These are phyloP conservation scores for Rhegmatorhina hoffmannsi DNA, from an alignment of 2,113 vertebrate species.

Conservation along the genomic window DNA sequence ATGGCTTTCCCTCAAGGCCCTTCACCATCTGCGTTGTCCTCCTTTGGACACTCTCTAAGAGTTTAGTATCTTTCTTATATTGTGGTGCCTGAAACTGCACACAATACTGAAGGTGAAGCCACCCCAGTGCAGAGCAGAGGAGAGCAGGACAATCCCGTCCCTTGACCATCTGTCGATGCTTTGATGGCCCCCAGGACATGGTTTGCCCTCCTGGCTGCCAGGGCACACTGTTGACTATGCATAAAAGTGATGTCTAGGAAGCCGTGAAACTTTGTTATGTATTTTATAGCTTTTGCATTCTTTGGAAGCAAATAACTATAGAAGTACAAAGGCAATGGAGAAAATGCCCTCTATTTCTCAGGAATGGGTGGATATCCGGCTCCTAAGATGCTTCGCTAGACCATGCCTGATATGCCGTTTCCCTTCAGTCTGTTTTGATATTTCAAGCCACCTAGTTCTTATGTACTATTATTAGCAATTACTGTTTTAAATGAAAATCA, in stretches of 20 bases:
- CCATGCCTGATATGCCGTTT: neutral
- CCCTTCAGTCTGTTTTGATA: neutral
- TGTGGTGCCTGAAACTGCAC: neutral
- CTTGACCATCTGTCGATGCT: neutral
- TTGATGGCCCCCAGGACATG: neutral
- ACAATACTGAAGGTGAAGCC: neutral
- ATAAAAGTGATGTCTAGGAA: neutral
- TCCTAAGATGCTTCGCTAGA: neutral
- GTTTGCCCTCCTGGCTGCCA: neutral
- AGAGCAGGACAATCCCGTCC: neutral
- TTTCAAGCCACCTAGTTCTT: neutral
- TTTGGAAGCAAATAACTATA: neutral
- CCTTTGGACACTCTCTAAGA: neutral
- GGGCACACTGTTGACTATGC: neutral
- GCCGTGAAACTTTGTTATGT: accelerated
- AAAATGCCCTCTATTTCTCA: neutral
- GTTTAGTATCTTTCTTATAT: neutral
- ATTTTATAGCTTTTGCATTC: neutral
- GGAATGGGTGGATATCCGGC: neutral
- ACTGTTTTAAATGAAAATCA: neutral
- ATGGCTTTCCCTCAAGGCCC: neutral
- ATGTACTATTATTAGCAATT: neutral
- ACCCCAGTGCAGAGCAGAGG: neutral
- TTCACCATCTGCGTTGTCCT: neutral
- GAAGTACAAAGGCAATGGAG: neutral